Base-by-base conservation (phyloP, 2,888 invertebrate genomes). In the Phalera bucephala region DNA sequence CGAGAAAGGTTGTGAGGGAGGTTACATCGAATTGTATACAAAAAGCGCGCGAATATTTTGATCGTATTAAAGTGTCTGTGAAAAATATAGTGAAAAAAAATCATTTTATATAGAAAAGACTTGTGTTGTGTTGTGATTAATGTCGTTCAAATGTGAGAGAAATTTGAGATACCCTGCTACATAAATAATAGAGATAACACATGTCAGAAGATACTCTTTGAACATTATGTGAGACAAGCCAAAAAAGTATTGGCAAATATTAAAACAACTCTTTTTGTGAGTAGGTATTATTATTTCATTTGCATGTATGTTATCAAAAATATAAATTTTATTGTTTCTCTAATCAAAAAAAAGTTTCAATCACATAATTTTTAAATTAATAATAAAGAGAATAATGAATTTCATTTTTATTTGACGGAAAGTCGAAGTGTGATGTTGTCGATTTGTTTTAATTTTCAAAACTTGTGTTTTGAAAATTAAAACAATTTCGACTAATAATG, bases 1-100 rank as follows among this genome's bases (percentile, higher is more conserved):
- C 83, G 86, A 74, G 88, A 69, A 72, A 70, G 82, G 88, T 84
- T 63, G 83, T 74, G 72, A 56, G 65, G 64, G 50, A 57, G 53
- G 55, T 59, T 51, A 42, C 38, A 41, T 45, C 33, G 34, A 51
- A 35, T 49, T 28, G n/a, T 13, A 21, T 26, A 33, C 31, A 42
- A 76, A 82, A 80, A 77, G 76, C 74, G 78, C 85, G 85, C 76
- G 78, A 79, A 77, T 62, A 52, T 35, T 36, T 44, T 17, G 42
- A 39, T 51, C 64, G 72, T 52, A 50, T 49, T 50, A 50, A 47
- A 44, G 43, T 46, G 54, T 44, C 32, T 45, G 40, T 39, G 33
- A 30, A 27, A 17, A 34, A 45, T 43, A 47, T 37, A 44, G 41
- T 34, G 26, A 40, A 3, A 11, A 33, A 45, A 43, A 35, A 44